Percentiles rank a stretch among this genome's conserved stretches.
These are phyloP conservation scores for Parambassis ranga DNA, from an alignment of 2,797 vertebrate species.

Conservation along the genomic window DNA sequence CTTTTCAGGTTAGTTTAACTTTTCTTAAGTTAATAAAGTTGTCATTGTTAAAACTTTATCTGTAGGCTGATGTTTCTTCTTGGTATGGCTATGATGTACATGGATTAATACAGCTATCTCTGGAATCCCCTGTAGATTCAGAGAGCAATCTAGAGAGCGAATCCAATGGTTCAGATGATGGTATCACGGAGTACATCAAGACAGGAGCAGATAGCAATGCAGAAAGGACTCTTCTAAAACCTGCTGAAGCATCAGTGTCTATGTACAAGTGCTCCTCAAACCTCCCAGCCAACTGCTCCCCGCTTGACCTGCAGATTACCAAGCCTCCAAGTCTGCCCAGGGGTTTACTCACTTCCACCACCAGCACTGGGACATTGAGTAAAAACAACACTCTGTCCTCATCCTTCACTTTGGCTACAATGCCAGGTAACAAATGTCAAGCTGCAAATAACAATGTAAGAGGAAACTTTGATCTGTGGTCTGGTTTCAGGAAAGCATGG, in stretches of 20 bases:
- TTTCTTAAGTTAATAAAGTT: neutral
- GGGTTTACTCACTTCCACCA: conserved; percentile 53
- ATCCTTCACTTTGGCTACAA: conserved; percentile 74
- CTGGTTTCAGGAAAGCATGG: neutral
- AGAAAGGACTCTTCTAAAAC: conserved; percentile 80
- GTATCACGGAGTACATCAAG: conserved; percentile 85
- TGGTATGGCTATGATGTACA: conserved; percentile 8
- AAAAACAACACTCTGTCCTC: conserved; percentile 79
- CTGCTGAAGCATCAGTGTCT: conserved; percentile 76
- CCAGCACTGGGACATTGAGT: conserved; percentile 73
- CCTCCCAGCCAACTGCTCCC: conserved; percentile 73
- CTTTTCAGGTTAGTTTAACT: conserved; percentile 85
- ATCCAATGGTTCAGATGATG: conserved; percentile 89
- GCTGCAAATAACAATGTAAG: neutral
- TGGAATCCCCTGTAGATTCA: conserved; percentile 80
- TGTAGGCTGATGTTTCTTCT: neutral
- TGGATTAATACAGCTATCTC: conserved; percentile 28
- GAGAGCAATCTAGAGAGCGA: conserved; percentile 92
- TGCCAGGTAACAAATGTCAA: conserved; percentile 80
- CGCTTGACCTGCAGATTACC: conserved; percentile 84
- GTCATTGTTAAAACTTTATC: neutral
- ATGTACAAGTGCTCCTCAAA: conserved; percentile 75
- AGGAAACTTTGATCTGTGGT: neutral
- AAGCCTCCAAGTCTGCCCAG: conserved; percentile 75
- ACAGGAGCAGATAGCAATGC: conserved; percentile 86